Evolutionary conservation across 2,113 vertebrate genomes (phyloP), one percentile per base, ranked within the genome.

Genomic region (Rattus rattus): DNA sequence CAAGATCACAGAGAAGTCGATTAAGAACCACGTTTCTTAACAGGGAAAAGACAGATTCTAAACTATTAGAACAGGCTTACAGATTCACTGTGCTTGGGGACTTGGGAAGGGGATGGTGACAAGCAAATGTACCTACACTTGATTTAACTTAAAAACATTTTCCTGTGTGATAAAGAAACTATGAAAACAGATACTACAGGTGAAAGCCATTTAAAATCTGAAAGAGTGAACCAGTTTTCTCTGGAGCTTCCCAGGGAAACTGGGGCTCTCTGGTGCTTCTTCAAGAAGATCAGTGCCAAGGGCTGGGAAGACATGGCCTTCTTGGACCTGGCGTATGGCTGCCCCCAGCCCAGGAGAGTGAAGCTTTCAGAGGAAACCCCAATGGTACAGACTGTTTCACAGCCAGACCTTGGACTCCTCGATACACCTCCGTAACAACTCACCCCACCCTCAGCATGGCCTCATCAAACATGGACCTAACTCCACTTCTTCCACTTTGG

Each of bases 11-110:
- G 56, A 76, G 75, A 98, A 97, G 88, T 97, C 96, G 84, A 98
- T 88, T 84, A 98, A 98, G 96, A 98, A 98, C 63, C 93, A 96
- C 85, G 67, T 97, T 96, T 96, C 67, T 39, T 96, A 98, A 98
- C 96, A 97, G 72, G 39, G 97, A 90, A 70, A 97, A 97, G 72
- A 97, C 90, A 93, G 96, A 95, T 93, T 94, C 33, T 90, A 94
- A 54, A 97, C 97, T 94, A 95, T 90, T 93, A 96, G 91, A 73
- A 47, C 43, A 52, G 7, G 63, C 90, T 96, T 90, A 77, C 36
- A 47, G 17, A 88, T 22, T 94, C 54, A 28, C 12, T 17, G 36
- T 30, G 72, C 79, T 79, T 12, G 24, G n/a, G 33, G 72, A 59
- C 73, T 52, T 30, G 39, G 22, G 26, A 47, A 73, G 77, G 70